Base-by-base conservation (phyloP, 2,888 invertebrate genomes). In the Eulithis prunata region DNA sequence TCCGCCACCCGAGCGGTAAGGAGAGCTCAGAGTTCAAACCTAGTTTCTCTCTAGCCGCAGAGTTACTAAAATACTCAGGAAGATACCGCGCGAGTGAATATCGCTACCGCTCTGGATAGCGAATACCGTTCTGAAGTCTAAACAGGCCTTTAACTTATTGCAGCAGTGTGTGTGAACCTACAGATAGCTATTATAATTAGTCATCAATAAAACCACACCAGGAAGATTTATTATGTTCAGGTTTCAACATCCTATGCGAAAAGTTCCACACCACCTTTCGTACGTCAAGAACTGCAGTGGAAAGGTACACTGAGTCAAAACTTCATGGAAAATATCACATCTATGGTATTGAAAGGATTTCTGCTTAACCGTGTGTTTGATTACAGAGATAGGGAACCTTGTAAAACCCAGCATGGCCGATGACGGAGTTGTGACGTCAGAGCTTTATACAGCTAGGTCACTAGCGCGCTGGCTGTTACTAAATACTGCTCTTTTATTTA, bases 231-330 rank as follows among this genome's bases (percentile, higher is more conserved):
- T 21, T 21, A 46, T 28, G 11, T 10, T 43, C n/a, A 46, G 13
- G n/a, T 38, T 28, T 14, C 13, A 12, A 52, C 52, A 64, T 58
- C 41, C 54, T 49, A 54, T 62, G 62, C 43, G 51, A 62, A 62
- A 56, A 49, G 41, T 56, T 32, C 54, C 13, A 21, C 32, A 38
- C 32, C 21, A 49, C 13, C 21, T 11, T 11, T 14, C n/a, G 28
- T n/a, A 47, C 38, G 57, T 57, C 52, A 54, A 28, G 55, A 32
- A 60, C 28, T 52, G 5, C 32, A 45, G 49, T 57, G 67, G 67
- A 68, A 62, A 67, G 13, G 32, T 69, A 68, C 46, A 10, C 45
- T 73, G 74, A 71, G 51, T 74, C 74, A 73, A 68, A 57, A 28
- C 52, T 64, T 64, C 64, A 64, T 60, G 54, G 61, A 68, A 65